Percentiles rank a stretch among this genome's conserved stretches.
These are phyloP conservation scores for Dynastes grantii DNA, from an alignment of 2,888 invertebrate genomes.

Conservation along the genomic window DNA sequence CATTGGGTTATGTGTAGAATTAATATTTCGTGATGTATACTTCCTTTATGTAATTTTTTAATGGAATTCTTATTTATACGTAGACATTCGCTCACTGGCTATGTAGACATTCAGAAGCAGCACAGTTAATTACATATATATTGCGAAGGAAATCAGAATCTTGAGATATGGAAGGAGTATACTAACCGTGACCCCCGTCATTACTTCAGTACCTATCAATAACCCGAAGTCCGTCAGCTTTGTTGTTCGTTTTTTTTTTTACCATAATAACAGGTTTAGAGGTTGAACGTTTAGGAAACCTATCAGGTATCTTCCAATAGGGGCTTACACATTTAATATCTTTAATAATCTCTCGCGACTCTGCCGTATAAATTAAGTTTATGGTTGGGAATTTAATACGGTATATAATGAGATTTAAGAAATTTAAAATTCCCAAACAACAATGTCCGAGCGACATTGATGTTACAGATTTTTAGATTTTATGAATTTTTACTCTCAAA, in stretches of 20 bases:
- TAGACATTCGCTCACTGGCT: no score
- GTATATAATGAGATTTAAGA: constrained; percentile 67
- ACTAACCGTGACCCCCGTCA: constrained; percentile 60
- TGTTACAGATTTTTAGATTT: constrained; percentile 20
- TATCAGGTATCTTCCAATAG: constrained; percentile 61
- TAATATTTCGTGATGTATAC: no score
- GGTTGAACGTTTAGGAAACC: constrained; percentile 62
- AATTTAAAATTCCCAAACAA: constrained; percentile 65
- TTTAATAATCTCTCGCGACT: constrained; percentile 65
- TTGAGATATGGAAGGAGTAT: constrained; percentile 50
- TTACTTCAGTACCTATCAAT: constrained; percentile 59
- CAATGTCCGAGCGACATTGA: constrained; percentile 58
- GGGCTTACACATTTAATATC: constrained; percentile 64
- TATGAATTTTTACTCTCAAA: constrained; percentile 15
- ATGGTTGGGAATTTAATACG: constrained; percentile 67
- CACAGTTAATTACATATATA: constrained; percentile 29
- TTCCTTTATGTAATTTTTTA: no score
- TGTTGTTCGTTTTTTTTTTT: constrained; percentile 59
- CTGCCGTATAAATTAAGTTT: constrained; percentile 67
- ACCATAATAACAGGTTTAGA: constrained; percentile 67
- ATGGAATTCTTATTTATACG: no score
- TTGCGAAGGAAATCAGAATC: constrained; percentile 38
- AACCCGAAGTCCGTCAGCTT: constrained; percentile 58
- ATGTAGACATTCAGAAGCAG: constrained; percentile 23
- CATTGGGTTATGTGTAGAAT: no score